A percentile compares a stretch with the other conserved stretches of the same genome.
Conservation (phyloP, 2,113 vertebrate genomes). For the Sylvilagus bachmani region DNA sequence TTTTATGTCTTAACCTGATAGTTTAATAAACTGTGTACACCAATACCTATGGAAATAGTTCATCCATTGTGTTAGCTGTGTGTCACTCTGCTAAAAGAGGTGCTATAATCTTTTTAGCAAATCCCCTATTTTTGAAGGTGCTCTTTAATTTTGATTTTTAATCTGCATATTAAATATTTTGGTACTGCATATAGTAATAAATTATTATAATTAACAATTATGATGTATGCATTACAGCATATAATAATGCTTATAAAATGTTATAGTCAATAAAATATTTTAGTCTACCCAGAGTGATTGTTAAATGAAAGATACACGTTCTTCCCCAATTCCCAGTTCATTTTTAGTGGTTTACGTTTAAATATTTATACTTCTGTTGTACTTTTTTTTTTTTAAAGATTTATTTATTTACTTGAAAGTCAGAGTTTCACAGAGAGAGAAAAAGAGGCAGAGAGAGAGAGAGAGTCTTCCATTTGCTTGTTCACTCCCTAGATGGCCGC, state of each 20-base stretch:
- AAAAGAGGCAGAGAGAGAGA: no score
- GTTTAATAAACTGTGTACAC: not conserved
- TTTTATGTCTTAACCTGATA: not conserved
- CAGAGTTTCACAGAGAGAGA: no score
- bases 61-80: not conserved
- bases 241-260: no score
- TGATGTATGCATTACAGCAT: no score
- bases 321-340: not conserved
- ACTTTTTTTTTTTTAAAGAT: not conserved
- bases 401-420: no score
- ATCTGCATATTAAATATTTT: not conserved
- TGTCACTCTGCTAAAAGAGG: not conserved
- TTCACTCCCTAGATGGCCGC: no score
- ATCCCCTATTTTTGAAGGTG: not conserved
- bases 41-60: not conserved
- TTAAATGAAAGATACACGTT: conserved; percentile 7
- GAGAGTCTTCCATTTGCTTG: no score
- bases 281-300: not conserved
- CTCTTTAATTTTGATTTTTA: conserved; percentile 42
- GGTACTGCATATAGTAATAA: not conserved
- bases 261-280: no score
- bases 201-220: not conserved
- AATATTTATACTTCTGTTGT: not conserved
- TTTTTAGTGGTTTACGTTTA: not conserved
- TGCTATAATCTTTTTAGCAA: not conserved